Evolutionary conservation across 2,888 invertebrate species (phyloP).

Genomic region (Oscheius sp.): DNA sequence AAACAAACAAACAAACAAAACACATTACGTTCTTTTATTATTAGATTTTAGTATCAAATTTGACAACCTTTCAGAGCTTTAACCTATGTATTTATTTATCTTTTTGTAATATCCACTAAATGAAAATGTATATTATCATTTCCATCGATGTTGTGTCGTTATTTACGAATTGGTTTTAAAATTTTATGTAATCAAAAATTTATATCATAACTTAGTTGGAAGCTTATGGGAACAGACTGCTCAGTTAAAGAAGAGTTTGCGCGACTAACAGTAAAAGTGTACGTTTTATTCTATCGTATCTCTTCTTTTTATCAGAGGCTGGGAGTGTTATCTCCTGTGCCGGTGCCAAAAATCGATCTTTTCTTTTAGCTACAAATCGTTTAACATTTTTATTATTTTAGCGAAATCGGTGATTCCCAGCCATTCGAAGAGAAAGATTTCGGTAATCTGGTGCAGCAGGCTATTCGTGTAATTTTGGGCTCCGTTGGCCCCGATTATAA

Average conservation of each 20-base stretch:
- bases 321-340: too few species aligned
- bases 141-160: conserved; percentile 7
- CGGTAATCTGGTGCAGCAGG: conserved; percentile 53
- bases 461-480: conserved; percentile 52
- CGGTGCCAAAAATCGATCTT: too few species aligned
- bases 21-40: background rate
- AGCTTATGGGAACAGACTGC: background rate
- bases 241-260: conserved; percentile 48
- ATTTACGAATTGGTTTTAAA: background rate
- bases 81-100: background rate
- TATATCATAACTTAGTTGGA: background rate
- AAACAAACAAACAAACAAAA: too few species aligned
- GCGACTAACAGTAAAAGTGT: conserved; percentile 54
- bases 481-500: conserved; percentile 51
- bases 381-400: background rate
- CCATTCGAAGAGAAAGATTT: conserved; percentile 44
- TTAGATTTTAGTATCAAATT: background rate
- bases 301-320: too few species aligned
- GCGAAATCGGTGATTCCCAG: conserved; percentile 14
- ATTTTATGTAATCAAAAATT: background rate
- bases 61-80: background rate
- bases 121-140: background rate
- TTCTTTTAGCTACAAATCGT: too few species aligned
- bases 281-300: conserved; percentile 16
- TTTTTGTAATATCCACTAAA: background rate